phyloP scores from a whole-genome alignment of 1,140 invertebrate genomes.

The Heliconius nattereri region DNA sequence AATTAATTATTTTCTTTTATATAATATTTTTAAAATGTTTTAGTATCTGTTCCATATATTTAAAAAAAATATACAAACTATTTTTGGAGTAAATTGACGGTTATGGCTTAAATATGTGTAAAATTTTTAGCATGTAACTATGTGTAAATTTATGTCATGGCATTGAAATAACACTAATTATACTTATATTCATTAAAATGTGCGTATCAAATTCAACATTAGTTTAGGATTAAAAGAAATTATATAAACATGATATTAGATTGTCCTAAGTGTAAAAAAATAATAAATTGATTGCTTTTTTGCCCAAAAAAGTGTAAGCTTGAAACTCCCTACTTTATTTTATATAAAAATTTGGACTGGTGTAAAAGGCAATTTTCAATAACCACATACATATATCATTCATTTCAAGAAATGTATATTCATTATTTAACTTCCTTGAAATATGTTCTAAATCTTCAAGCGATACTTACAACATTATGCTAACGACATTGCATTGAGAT shows the following conservation, averaged over 20 bases:
- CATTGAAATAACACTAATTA: background rate
- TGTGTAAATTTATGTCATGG: background rate
- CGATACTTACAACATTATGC: background rate
- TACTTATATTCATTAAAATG: background rate
- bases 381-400: background rate
- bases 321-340: background rate
- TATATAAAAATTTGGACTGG: constrained; percentile 3
- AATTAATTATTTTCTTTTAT: constrained; percentile 4
- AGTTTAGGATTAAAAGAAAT: background rate
- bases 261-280: background rate
- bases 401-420: no score
- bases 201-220: background rate
- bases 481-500: constrained; percentile 22
- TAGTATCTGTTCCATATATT: background rate
- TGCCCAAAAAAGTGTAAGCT: background rate
- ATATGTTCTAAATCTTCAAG: background rate
- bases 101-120: background rate
- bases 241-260: background rate
- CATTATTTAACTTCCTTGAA: background rate
- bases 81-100: background rate
- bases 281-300: background rate
- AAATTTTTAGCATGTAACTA: background rate
- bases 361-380: background rate
- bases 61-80: background rate
- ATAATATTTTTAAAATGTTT: background rate